These are phyloP conservation scores for Tympanoctomys barrerae DNA, from an alignment of 2,797 vertebrate genomes.

Conservation along the genomic window DNA sequence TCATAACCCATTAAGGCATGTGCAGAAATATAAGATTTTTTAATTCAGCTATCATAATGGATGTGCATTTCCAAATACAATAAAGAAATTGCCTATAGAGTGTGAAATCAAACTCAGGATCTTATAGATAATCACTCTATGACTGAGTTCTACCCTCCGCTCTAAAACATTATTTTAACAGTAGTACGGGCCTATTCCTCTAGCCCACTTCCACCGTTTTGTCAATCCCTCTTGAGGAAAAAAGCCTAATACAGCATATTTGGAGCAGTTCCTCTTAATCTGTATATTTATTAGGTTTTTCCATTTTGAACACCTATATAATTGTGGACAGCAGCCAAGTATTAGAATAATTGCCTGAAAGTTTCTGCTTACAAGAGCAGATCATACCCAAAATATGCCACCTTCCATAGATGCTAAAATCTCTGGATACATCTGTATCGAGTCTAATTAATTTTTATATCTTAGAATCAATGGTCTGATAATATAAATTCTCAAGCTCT, in stretches of 20 bases:
- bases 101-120: neutral
- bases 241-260: neutral
- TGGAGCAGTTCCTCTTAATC: neutral
- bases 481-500: neutral
- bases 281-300: neutral
- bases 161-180: neutral
- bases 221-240: neutral
- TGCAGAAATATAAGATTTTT: slow-evolving; percentile 7
- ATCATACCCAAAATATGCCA: neutral
- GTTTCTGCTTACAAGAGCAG: neutral
- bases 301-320: neutral
- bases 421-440: neutral
- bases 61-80: neutral
- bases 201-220: neutral
- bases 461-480: neutral
- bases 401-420: neutral
- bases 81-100: neutral
- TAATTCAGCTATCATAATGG: neutral
- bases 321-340: neutral
- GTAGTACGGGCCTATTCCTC: neutral
- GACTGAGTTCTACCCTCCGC: neutral
- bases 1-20: neutral
- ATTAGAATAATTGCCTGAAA: neutral
- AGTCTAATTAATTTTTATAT: slow-evolving; percentile 27
- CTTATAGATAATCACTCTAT: neutral